Evolutionary conservation across 2,113 vertebrate genomes (phyloP), one percentile per base, ranked within the genome.

Genomic region (Tyto alba): DNA sequence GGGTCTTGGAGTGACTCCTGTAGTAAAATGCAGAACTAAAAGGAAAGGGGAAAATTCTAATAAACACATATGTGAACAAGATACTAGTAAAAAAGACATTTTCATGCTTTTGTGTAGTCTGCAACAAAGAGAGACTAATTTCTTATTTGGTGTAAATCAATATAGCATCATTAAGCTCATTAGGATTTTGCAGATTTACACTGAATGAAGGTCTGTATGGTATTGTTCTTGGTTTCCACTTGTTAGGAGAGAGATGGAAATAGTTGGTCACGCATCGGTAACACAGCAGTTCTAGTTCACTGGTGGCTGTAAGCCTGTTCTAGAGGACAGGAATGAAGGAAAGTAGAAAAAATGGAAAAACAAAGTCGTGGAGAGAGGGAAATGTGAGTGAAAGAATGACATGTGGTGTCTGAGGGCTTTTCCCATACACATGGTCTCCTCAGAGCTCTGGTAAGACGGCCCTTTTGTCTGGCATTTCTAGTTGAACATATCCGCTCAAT

Each of bases 1-100:
- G 90, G 90, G 94, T 87, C 76, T 93, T 84, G 91, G 92, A 96
- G 92, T 38, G 94, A 95, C 93, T 87, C 77, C 69, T 71, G 59
- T 25, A 55, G 69, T 34, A 57, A 88, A 92, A 84, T 1, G 13
- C 29, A 89, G 73, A 78, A 62, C 68, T 73, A 64, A 95, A 83
- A 66, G 50, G 64, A 68, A 66, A 90, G 55, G 62, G 83, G 83
- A 93, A 96, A 98, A 94, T 48, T 11, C 23, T 77, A 92, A 92
- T 94, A 96, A 43, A 81, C 76, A 92, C 92, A 34, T 43, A 62
- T 8, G 63, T n/a, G 78, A 96, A 89, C 74, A 86, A 93, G 91
- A 66, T 34, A 81, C 73, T n/a, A 82, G 73, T 57, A 88, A 74
- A 95, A 85, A 91, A 74, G 78, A 91, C 91, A 83, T 76, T 94